Evolutionary conservation across 64 coral and sea anemone species (phyloP).

Genomic region (Montipora cactus): DNA sequence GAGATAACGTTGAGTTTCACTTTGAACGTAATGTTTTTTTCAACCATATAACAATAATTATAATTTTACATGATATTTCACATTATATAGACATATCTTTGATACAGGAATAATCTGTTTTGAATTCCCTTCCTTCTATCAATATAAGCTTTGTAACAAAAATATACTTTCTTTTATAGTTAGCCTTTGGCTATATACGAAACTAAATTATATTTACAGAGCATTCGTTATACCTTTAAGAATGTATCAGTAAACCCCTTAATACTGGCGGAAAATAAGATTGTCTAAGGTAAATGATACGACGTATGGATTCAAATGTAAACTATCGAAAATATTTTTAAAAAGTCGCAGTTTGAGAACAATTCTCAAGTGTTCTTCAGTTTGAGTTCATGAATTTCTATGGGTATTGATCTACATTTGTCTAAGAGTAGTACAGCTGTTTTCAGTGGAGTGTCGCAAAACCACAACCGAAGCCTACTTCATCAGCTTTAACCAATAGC

Average conservation of each 20-base stretch:
- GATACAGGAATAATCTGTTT: background rate
- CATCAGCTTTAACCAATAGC: too few relatives aligned
- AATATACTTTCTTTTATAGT: constrained; percentile 19
- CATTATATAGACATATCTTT: constrained; percentile 12
- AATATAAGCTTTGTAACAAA: constrained; percentile 18
- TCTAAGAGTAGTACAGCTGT: too few relatives aligned
- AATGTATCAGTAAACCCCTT: background rate
- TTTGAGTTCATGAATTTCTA: too few relatives aligned
- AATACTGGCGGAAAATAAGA: background rate
- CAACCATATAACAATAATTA: background rate
- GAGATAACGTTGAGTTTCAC: background rate
- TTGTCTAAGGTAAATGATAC: background rate
- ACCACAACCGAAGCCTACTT: too few relatives aligned
- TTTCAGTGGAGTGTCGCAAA: too few relatives aligned
- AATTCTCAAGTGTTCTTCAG: too few relatives aligned
- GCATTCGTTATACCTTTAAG: background rate
- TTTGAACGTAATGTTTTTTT: background rate
- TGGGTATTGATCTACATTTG: too few relatives aligned
- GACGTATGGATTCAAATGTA: background rate
- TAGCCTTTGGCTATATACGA: background rate
- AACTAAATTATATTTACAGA: background rate
- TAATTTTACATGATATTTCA: constrained; percentile 6
- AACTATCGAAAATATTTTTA: background rate
- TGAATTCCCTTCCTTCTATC: constrained; percentile 16
- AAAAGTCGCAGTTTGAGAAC: background rate